phyloP scores from a whole-genome alignment of 2,888 invertebrate species.

The Drosophila mulleri region DNA sequence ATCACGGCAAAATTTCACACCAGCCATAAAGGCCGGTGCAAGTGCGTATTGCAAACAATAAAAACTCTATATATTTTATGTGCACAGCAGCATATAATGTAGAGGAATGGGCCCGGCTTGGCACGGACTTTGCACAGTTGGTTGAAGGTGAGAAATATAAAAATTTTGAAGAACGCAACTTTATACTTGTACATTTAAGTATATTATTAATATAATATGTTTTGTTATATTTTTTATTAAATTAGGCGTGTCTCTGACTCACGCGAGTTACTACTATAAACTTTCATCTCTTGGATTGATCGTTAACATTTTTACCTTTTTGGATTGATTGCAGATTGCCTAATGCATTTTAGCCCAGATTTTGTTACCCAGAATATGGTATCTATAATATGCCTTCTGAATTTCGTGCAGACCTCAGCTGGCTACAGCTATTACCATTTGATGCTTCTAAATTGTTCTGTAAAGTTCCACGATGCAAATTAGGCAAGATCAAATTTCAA shows the following conservation, averaged over 20 bases:
- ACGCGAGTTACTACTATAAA: not conserved
- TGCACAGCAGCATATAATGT: not conserved
- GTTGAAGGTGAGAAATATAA: no score
- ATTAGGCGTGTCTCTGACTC: not conserved
- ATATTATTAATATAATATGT: not conserved
- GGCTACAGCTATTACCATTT: not conserved
- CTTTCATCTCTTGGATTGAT: not conserved
- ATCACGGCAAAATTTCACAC: constrained; percentile 63
- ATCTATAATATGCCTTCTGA: not conserved
- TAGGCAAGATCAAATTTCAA: not conserved
- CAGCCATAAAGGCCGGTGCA: constrained; percentile 33
- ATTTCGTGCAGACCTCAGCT: not conserved
- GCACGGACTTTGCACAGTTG: not conserved
- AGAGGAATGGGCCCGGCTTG: not conserved
- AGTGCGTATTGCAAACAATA: constrained; percentile 32
- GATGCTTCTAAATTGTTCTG: not conserved
- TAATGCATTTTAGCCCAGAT: no score
- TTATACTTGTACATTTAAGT: not conserved
- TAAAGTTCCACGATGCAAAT: not conserved
- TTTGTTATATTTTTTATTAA: not conserved
- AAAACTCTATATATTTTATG: not conserved
- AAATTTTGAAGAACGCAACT: not conserved
- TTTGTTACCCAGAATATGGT: no score
- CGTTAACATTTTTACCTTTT: no score
- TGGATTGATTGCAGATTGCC: no score